Percentiles rank a stretch among this genome's conserved stretches.
phyloP scores from a whole-genome alignment of 2,888 invertebrate genomes.

The Deilephila porcellus region DNA sequence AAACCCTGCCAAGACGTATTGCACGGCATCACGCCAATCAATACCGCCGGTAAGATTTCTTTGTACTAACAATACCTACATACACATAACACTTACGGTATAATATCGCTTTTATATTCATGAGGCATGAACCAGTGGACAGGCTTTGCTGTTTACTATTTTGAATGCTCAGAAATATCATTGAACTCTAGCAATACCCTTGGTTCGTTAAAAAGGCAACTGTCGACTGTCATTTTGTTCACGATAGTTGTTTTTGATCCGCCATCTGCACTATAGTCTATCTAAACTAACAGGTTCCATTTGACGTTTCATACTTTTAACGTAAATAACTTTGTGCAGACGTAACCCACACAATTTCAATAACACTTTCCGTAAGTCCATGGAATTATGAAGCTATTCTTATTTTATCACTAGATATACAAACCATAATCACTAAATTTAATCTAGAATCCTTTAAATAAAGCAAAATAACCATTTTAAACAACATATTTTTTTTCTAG shows the following conservation, averaged over 20 bases:
- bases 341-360: no score
- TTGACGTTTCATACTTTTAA: no score
- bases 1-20: conserved; percentile 88
- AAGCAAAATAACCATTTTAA: no score
- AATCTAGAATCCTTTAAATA: no score
- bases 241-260: not conserved
- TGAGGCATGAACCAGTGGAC: not conserved
- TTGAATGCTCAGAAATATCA: conserved; percentile 5
- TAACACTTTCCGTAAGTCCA: no score
- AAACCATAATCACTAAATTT: no score
- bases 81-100: not conserved
- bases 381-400: no score
- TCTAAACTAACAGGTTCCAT: no score
- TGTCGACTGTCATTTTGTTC: not conserved
- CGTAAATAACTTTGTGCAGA: no score
- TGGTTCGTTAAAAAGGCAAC: not conserved
- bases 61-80: not conserved
- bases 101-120: not conserved
- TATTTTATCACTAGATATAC: no score
- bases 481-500: no score
- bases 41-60: conserved; percentile 56
- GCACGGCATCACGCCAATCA: conserved; percentile 76
- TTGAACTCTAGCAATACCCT: not conserved
- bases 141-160: not conserved
- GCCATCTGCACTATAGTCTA: not conserved